A percentile compares a stretch with the other conserved stretches of the same genome.
These are phyloP conservation scores for Petrolisthes manimaculis DNA, from an alignment of 2,888 invertebrate genomes.

Conservation along the genomic window DNA sequence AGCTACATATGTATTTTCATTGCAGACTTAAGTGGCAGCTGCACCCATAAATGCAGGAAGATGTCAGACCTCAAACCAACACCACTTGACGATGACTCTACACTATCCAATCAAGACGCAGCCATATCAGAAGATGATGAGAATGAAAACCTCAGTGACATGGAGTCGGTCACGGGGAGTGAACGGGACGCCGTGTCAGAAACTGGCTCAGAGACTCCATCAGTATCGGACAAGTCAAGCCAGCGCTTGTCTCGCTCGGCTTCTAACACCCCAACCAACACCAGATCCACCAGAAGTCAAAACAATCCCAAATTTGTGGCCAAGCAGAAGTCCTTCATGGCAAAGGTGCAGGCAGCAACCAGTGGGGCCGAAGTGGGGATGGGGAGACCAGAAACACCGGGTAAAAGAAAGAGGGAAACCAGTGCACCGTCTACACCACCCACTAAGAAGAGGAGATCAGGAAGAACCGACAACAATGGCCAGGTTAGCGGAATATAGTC, in stretches of 20 bases:
- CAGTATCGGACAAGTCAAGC: constrained; percentile 42
- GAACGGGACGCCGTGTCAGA: constrained; percentile 53
- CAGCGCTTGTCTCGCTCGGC: constrained; percentile 32
- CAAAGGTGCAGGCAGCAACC: constrained; percentile 60
- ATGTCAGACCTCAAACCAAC: constrained; percentile 51
- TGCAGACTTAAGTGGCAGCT: constrained; percentile 45
- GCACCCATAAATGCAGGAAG: constrained; percentile 31
- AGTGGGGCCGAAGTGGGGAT: constrained; percentile 28
- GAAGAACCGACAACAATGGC: constrained; percentile 49
- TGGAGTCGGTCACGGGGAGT: constrained; percentile 50
- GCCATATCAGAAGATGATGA: constrained; percentile 47
- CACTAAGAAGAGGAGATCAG: constrained; percentile 50
- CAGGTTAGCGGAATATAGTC: constrained; percentile 33
- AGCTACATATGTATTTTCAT: neutral
- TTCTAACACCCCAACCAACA: constrained; percentile 48
- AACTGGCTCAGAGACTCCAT: constrained; percentile 49
- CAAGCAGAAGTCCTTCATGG: constrained; percentile 63
- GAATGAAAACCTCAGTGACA: constrained; percentile 51
- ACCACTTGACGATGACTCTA: constrained; percentile 45
- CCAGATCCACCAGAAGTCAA: constrained; percentile 58
- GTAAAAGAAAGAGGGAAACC: constrained; percentile 58
- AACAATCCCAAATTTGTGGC: constrained; percentile 62
- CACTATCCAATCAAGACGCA: constrained; percentile 41
- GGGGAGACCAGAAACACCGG: constrained; percentile 59
- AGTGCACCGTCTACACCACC: constrained; percentile 37